These are phyloP conservation scores for Aphelocoma californica DNA, from an alignment of 2,797 vertebrate species.

Conservation along the genomic window DNA sequence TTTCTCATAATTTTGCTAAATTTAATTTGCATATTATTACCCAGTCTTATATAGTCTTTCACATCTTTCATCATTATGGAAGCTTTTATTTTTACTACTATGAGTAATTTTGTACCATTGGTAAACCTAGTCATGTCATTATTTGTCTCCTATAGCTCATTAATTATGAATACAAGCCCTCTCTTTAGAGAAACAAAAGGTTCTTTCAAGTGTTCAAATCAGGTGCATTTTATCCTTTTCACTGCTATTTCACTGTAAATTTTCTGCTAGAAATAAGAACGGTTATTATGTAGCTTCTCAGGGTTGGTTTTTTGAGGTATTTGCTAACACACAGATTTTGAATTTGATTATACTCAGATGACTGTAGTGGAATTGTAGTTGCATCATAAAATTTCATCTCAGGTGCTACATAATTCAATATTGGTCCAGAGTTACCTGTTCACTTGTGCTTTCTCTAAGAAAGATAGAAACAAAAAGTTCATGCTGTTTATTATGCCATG, in stretches of 20 bases:
- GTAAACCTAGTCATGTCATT: background rate
- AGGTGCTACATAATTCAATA: background rate
- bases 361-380: background rate
- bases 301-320: background rate
- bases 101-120: background rate
- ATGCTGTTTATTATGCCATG: background rate
- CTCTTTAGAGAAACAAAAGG: conserved; percentile 29
- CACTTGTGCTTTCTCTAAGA: background rate
- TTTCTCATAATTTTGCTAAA: background rate
- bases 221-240: conserved; percentile 26
- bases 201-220: conserved; percentile 16
- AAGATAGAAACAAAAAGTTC: background rate
- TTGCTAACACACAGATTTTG: background rate
- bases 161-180: conserved; percentile 15
- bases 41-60: background rate
- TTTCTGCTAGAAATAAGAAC: background rate
- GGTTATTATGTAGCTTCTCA: background rate
- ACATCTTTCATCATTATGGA: background rate
- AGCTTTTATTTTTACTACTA: background rate
- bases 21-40: conserved; percentile 7
- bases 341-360: background rate
- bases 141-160: conserved; percentile 19
- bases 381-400: background rate
- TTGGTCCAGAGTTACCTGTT: background rate
- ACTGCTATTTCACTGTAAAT: background rate